Base-by-base conservation (phyloP, 2,113 vertebrate genomes). In the Clarias macrocephalus region DNA sequence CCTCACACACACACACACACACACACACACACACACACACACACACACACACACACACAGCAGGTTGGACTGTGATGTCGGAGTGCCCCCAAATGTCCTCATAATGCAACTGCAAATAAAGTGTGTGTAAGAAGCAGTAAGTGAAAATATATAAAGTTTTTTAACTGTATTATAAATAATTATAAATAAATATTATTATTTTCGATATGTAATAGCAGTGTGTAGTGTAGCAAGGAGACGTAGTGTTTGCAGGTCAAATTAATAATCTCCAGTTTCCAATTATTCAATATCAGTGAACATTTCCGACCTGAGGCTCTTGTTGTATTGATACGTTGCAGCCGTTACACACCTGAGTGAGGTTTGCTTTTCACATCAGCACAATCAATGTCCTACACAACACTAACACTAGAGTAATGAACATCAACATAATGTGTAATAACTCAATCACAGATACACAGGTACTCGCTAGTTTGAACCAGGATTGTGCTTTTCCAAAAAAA, bases 31-130 rank as follows among this genome's bases (percentile, higher is more conserved):
- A 62, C 56, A 80, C 62, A 82, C 30, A n/a, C 52, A 42, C 48
- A 80, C 56, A 65, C 70, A 80, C 70, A 80, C 56, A 81, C 85
- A 62, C 33, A 33, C 73, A 23, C 75, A 73, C n/a, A 25, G n/a
- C 4, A 42, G 30, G 70, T 5, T 73, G 73, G 80, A 68, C 28
- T 83, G 56, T 86, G 83, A 80, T 90, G 76, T 54, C 65, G 42
- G 87, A 87, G 85, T 89, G 89, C 89, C 88, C 80, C 83, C 89
- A 86, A 21, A 86, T 84, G 89, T 88, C 87, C 83, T 83, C 1
- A 86, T 7, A 21, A 48, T 70, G 76, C 19, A 89, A 88, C 81
- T 88, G 52, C 84, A 88, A 15, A 81, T 25, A 8, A 52, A 59
- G 28, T 33, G 7, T 56, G 7, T 70, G 7, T 15, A 66, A 75